Base-by-base conservation (phyloP, 2,797 vertebrate species). In the Enoplosus armatus region DNA sequence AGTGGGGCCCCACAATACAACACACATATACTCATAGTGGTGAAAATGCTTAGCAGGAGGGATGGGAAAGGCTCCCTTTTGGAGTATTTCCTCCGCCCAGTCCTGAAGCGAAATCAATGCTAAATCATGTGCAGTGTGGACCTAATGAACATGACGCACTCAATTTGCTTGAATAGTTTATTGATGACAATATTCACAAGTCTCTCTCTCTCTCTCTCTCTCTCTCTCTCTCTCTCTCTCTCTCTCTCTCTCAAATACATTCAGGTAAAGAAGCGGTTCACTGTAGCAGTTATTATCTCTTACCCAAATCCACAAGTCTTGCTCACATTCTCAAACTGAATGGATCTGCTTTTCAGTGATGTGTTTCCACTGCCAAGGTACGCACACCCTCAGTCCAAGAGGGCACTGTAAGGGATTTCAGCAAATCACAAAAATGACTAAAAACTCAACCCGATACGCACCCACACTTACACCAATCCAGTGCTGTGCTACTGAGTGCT, bases 1-100 rank as follows among this genome's bases (percentile, higher is more conserved):
- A 75, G 64, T n/a, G 71, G 77, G 84, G 85, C 87, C 83, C 80
- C 80, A 66, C 74, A 72, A 76, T 77, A 77, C 72, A 77, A 82
- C 70, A 71, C 75, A 77, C 67, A 70, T 64, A 82, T 2, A 65
- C 63, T 33, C 65, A 50, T 2, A 69, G 51, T 67, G 50, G 50
- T 79, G 70, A 75, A 87, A 84, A 71, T 59, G 53, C 58, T 81
- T 43, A 82, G 77, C 72, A 80, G 77, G 72, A 85, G 77, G 63
- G 67, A 84, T 74, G 59, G 61, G 72, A 75, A 72, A 53, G 56
- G 51, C 58, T 77, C 61, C 33, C 58, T 14, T 41, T 9, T 43
- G 63, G 29, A 79, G 55, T 53, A 29, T 37, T 79, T 80, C 48
- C 67, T 76, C 61, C 31, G 4, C 73, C 61, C 39, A 58, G 65